phyloP scores from a whole-genome alignment of 1,140 invertebrate genomes.

The Listronotus bonariensis region DNA sequence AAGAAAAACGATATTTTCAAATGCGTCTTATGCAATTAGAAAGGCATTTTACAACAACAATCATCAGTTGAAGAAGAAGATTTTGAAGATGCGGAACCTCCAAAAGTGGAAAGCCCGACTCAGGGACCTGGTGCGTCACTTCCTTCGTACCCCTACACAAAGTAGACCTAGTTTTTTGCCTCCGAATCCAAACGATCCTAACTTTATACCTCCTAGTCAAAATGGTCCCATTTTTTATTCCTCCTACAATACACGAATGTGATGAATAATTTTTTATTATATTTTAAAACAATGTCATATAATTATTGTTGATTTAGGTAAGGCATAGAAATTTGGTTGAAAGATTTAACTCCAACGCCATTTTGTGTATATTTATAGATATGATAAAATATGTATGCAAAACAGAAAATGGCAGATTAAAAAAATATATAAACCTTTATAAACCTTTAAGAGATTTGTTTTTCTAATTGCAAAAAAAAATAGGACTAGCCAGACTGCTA shows the following conservation, averaged over 20 bases:
- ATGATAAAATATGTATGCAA: too few species aligned
- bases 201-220: conserved; percentile 1
- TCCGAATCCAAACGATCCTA: conserved; percentile 19
- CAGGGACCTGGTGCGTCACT: conserved; percentile 3
- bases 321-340: too few species aligned
- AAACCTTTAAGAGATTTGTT: too few species aligned
- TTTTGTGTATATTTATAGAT: too few species aligned
- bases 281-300: too few species aligned
- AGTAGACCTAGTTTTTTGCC: conserved; percentile 21
- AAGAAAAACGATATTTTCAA: conserved; percentile 58
- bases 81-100: conserved; percentile 43
- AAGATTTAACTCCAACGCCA: too few species aligned
- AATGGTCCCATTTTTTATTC: conserved; percentile 43
- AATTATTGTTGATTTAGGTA: too few species aligned
- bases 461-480: too few species aligned
- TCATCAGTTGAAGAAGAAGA: conserved; percentile 47
- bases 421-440: too few species aligned
- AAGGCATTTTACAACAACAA: conserved; percentile 40
- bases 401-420: too few species aligned
- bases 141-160: neutral
- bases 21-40: conserved; percentile 51
- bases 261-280: conserved; percentile 38
- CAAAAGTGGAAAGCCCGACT: conserved; percentile 10
- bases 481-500: too few species aligned
- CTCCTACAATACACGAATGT: conserved; percentile 53